Evolutionary conservation across 2,888 invertebrate species (phyloP).

Genomic region (Lydus trimaculatus): DNA sequence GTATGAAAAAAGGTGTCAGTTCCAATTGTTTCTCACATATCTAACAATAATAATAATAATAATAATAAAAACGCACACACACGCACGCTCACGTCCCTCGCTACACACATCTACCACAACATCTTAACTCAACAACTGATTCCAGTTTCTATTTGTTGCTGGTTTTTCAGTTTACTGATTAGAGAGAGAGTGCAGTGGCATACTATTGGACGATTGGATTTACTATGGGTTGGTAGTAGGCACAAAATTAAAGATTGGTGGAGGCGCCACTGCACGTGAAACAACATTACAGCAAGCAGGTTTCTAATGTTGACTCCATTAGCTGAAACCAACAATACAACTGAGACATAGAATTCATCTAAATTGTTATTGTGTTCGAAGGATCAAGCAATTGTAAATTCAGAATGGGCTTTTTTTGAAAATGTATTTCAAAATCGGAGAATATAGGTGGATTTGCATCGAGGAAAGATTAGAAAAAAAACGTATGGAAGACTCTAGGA

Average conservation of each 20-base stretch:
- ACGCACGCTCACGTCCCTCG: neutral
- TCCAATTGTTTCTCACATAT: neutral
- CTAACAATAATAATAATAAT: neutral
- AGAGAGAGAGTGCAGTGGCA: neutral
- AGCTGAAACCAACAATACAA: neutral
- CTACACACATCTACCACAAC: neutral
- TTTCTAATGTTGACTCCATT: neutral
- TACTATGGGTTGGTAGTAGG: neutral
- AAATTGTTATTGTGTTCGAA: neutral
- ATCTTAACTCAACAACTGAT: neutral
- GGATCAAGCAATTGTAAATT: neutral
- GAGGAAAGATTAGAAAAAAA: too few species aligned
- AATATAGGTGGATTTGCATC: too few species aligned
- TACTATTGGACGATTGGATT: neutral
- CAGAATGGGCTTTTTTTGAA: too few species aligned
- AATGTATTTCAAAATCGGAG: too few species aligned
- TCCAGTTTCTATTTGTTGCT: neutral
- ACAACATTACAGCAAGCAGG: neutral
- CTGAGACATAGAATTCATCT: neutral
- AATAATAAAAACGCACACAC: neutral
- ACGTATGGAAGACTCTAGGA: too few species aligned
- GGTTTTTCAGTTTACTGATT: conserved; percentile 3
- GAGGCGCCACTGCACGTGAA: neutral
- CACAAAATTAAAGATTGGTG: neutral
- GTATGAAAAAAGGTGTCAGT: neutral